Evolutionary conservation across 2,797 vertebrate species (phyloP), one percentile per base, ranked within the genome.

Genomic region (Kryptopterus vitreolus): DNA sequence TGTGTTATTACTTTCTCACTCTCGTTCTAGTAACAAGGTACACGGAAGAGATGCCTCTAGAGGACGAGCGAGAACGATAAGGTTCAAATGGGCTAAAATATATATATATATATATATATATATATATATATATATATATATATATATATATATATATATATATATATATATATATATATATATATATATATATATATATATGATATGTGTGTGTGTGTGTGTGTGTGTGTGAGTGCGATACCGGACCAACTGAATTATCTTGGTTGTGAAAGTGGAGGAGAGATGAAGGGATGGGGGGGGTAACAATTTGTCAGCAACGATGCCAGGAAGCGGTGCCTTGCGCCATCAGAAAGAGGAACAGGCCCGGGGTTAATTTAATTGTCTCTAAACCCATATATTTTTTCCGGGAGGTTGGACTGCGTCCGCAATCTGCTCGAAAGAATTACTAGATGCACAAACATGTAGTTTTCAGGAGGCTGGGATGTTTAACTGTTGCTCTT

Each of bases 231-330:
- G 86, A 91, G n/a, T 92, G 92, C 90, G 89, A 92, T 91, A 93
- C 88, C 86, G 90, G 90, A 90, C 82, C 88, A 90, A 92, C 89
- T 90, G 90, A 90, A 92, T 92, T 89, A 90, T 91, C 85, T 87
- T 63, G 80, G 84, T 87, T 81, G 86, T 24, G 52, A 72, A 57
- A 55, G 70, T 35, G 31, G 18, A 33, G 29, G 13, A 58, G 33
- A 87, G 80, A 84, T 79, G 84, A 81, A 84, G 77, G 2, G 82
- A 84, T 81, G 29, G 46, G 72, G 62, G 78, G 75, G 61, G 78
- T 81, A 78, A 80, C 80, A 22, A 82, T 86, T 84, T 86, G 79
- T 84, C 75, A 71, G 52, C 43, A 71, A 35, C 52, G 50, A 46
- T 80, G 77, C 80, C 85, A 80, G 52, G 62, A 75, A 55, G 33